Percentiles rank a stretch among this genome's conserved stretches.
Evolutionary conservation across 2,888 invertebrate species (phyloP).

Genomic region (Ptilodon capucinus): DNA sequence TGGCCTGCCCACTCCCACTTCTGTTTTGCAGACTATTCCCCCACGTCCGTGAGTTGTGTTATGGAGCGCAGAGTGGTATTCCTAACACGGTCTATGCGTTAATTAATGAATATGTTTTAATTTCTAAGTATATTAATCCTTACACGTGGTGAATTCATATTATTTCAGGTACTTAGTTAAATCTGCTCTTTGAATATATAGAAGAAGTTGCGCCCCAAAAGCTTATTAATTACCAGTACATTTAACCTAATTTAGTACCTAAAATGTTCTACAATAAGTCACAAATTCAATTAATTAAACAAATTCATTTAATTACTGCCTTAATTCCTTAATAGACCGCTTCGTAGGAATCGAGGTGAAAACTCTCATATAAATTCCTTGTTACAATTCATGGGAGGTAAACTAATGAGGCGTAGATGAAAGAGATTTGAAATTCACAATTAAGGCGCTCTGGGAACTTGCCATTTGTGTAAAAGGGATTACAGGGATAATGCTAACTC

Average conservation of each 20-base stretch:
- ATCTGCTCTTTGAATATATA: too few relatives aligned
- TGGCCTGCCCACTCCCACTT: too few relatives aligned
- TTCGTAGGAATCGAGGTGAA: constrained; percentile 2
- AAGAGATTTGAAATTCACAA: constrained; percentile 39
- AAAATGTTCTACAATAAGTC: background rate
- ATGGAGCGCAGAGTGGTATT: too few relatives aligned
- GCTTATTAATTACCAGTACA: background rate
- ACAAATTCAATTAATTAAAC: background rate
- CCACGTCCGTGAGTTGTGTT: too few relatives aligned
- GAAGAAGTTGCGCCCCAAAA: background rate
- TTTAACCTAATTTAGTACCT: background rate
- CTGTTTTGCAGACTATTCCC: too few relatives aligned
- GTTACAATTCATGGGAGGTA: constrained; percentile 32
- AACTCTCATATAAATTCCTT: constrained; percentile 5
- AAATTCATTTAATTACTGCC: background rate
- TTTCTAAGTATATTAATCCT: too few relatives aligned
- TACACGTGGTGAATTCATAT: too few relatives aligned
- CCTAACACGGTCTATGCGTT: too few relatives aligned
- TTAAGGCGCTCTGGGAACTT: constrained; percentile 31
- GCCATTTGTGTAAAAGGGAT: constrained; percentile 36
- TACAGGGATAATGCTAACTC: constrained; percentile 38
- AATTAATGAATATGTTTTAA: too few relatives aligned
- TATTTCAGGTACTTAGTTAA: too few relatives aligned
- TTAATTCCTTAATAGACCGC: background rate
- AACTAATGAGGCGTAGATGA: constrained; percentile 36